These are phyloP conservation scores for Oasisia sp. DNA, from an alignment of 2,888 invertebrate species.

Conservation along the genomic window DNA sequence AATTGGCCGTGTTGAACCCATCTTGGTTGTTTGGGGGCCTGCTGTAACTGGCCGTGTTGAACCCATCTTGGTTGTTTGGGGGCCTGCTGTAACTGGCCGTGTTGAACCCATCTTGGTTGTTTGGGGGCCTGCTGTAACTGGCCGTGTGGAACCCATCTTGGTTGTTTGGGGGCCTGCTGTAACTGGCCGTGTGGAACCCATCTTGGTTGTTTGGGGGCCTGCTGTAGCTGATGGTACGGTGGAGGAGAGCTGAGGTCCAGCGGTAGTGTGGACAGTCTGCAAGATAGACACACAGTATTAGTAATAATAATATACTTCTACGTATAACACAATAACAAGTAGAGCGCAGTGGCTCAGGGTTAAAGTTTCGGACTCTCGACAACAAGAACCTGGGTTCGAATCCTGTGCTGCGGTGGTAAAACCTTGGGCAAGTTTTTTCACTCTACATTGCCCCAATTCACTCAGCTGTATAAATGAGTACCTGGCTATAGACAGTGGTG, in stretches of 20 bases:
- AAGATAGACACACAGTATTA: neutral
- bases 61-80: neutral
- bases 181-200: neutral
- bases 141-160: neutral
- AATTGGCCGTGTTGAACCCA: neutral
- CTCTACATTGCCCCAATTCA: too few species aligned
- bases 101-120: neutral
- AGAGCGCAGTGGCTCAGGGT: too few species aligned
- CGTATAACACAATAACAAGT: too few species aligned
- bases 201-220: neutral
- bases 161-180: neutral
- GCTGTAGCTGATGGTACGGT: neutral
- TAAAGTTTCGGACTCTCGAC: too few species aligned
- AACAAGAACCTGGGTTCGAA: too few species aligned
- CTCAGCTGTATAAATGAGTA: too few species aligned
- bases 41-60: neutral
- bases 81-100: neutral
- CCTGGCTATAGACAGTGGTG: too few species aligned
- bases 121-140: neutral
- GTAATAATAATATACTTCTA: neutral
- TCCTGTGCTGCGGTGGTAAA: too few species aligned
- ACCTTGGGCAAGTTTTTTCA: too few species aligned
- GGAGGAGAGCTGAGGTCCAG: neutral
- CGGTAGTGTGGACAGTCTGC: neutral
- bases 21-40: neutral